Percentiles rank a stretch among this genome's conserved stretches.
phyloP scores from a whole-genome alignment of 2,888 invertebrate species.

The Coremacera marginata region DNA sequence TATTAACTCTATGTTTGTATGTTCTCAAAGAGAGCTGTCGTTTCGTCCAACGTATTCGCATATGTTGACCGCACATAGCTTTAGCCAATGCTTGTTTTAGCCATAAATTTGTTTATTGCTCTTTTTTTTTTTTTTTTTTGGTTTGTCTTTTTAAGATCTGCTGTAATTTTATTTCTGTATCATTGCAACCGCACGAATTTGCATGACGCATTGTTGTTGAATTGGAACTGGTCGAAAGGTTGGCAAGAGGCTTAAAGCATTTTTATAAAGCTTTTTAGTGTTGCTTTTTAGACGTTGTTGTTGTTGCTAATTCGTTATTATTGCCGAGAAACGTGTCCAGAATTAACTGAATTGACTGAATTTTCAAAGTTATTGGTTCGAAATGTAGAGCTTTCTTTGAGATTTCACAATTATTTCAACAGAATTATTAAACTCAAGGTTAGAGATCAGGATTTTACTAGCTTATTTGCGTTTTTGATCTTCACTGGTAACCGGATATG shows the following conservation, averaged over 20 bases:
- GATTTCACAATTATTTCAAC: too few species aligned
- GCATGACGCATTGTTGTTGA: conserved; percentile 28
- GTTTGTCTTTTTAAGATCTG: not conserved
- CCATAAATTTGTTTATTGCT: not conserved
- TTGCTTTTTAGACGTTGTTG: conserved; percentile 9
- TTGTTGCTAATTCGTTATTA: conserved; percentile 22
- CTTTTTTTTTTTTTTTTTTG: not conserved
- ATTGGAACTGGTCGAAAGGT: conserved; percentile 8
- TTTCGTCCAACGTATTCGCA: not conserved
- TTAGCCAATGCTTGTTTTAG: conserved; percentile 8
- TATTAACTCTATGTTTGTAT: not conserved
- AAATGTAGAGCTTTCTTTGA: too few species aligned
- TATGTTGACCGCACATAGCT: conserved; percentile 11
- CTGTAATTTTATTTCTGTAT: conserved; percentile 13
- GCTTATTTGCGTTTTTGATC: too few species aligned
- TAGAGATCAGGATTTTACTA: too few species aligned
- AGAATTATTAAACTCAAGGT: too few species aligned
- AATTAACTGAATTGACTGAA: conserved; percentile 19
- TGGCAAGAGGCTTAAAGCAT: conserved; percentile 22
- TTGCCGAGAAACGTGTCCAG: conserved; percentile 33
- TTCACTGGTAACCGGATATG: too few species aligned
- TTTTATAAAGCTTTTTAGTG: conserved; percentile 2
- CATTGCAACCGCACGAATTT: conserved; percentile 20
- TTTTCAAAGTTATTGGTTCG: not conserved
- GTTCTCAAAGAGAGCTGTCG: not conserved